Evolutionary conservation across 2,797 vertebrate species (phyloP).

Genomic region (Liasis olivaceus): DNA sequence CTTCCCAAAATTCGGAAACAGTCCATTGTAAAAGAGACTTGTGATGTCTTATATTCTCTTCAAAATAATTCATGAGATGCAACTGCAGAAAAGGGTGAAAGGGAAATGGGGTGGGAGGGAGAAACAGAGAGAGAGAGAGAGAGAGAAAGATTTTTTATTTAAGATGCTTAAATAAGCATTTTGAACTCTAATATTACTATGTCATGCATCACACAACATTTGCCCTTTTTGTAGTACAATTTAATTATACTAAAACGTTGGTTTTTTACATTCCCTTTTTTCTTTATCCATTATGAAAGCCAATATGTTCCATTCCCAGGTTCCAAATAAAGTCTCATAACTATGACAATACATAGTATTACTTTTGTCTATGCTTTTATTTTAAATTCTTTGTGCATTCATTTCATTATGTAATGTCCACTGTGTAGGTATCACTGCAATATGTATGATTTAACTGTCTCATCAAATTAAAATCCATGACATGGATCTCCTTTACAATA

Average conservation of each 20-base stretch:
- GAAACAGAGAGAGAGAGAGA: background rate
- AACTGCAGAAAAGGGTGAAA: background rate
- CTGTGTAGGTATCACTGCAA: slow-evolving; percentile 21
- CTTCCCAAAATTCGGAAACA: background rate
- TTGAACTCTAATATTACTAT: background rate
- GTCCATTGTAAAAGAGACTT: background rate
- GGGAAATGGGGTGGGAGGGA: background rate
- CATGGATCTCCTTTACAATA: slow-evolving; percentile 34
- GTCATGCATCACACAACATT: background rate
- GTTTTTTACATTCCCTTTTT: background rate
- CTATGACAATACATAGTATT: background rate
- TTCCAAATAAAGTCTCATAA: background rate
- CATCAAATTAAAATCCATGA: slow-evolving; percentile 11
- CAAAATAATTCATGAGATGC: background rate
- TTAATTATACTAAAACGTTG: background rate
- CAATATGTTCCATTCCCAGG: background rate
- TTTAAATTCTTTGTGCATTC: slow-evolving; percentile 35
- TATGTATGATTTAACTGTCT: slow-evolving; percentile 12
- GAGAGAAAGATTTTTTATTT: background rate
- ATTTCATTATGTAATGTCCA: slow-evolving; percentile 28
- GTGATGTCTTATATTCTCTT: background rate
- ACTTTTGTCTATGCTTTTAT: slow-evolving; percentile 9
- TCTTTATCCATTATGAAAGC: background rate
- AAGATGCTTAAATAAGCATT: background rate
- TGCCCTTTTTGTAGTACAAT: background rate